A percentile compares a stretch with the other conserved stretches of the same genome.
phyloP scores from a whole-genome alignment of 2,797 vertebrate species.

The Sebastiscus albofasciatus region DNA sequence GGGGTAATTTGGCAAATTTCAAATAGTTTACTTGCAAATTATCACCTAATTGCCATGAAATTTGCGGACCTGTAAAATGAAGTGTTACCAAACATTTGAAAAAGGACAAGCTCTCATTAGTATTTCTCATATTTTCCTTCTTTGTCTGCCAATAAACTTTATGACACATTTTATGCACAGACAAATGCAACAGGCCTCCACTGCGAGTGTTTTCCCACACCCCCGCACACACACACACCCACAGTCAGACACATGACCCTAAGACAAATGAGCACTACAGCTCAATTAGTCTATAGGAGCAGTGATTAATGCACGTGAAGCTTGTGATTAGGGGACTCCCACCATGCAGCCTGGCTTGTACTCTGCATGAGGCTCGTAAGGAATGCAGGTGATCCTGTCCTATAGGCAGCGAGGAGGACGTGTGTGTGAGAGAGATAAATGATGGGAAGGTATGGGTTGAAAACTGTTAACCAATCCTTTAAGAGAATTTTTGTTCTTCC shows the following conservation, averaged over 20 bases:
- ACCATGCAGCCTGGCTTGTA: constrained; percentile 7
- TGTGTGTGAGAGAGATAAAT: neutral
- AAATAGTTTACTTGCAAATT: no score
- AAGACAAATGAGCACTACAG: constrained; percentile 44
- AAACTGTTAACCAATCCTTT: no score
- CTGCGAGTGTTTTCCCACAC: constrained; percentile 18
- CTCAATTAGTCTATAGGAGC: constrained; percentile 58
- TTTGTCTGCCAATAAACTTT: constrained; percentile 2
- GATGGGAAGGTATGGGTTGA: neutral
- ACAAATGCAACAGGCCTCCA: constrained; percentile 24
- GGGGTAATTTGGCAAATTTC: no score
- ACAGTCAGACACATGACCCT: constrained; percentile 29
- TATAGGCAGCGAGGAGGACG: neutral
- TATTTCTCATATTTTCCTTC: neutral
- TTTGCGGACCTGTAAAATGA: no score
- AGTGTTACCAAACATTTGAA: neutral
- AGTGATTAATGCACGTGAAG: constrained; percentile 52
- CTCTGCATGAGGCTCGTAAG: constrained; percentile 14
- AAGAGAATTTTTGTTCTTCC: no score
- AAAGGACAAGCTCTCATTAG: neutral
- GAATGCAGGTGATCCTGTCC: constrained; percentile 27
- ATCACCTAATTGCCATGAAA: no score
- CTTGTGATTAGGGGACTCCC: constrained; percentile 22
- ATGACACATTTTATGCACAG: neutral
- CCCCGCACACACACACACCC: constrained; percentile 23